phyloP scores from a whole-genome alignment of 2,888 invertebrate species.

The Mythimna lalbum region DNA sequence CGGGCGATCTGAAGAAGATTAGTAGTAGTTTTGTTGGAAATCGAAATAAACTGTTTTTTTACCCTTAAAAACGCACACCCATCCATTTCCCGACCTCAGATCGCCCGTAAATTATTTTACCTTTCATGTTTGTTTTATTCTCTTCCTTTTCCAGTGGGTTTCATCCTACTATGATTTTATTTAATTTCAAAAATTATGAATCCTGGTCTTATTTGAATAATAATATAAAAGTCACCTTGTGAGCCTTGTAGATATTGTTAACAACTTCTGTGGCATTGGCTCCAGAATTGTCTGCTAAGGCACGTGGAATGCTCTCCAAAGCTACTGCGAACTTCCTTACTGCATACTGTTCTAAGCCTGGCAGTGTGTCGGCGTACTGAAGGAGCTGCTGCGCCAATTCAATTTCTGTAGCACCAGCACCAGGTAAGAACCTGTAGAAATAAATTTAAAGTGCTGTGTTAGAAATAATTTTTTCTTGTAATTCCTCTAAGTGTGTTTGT shows the following conservation, averaged over 20 bases:
- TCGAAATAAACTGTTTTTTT: too few species aligned
- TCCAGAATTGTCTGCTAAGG: constrained; percentile 98
- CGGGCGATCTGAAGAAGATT: too few species aligned
- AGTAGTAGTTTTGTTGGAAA: too few species aligned
- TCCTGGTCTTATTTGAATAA: constrained; percentile 4
- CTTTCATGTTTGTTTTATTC: too few species aligned
- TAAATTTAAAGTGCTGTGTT: background rate
- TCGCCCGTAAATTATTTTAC: too few species aligned
- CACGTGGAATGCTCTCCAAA: constrained; percentile 97
- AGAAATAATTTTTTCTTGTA: background rate
- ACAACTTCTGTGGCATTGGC: constrained; percentile 96
- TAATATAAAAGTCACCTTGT: constrained; percentile 90
- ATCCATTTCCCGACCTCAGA: too few species aligned
- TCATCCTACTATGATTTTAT: too few species aligned
- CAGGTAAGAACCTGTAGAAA: constrained; percentile 93
- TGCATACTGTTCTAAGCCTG: constrained; percentile 99
- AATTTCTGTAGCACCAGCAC: constrained; percentile 98
- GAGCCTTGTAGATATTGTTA: constrained; percentile 97
- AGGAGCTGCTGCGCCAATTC: constrained; percentile 97
- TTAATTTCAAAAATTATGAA: too few species aligned
- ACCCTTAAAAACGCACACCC: too few species aligned
- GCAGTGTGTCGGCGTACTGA: constrained; percentile 96
- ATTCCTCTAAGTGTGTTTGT: too few species aligned
- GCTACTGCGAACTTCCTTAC: constrained; percentile 98
- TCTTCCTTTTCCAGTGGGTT: too few species aligned